Percentiles rank a stretch among this genome's conserved stretches.
Conservation (phyloP, 2,888 invertebrate genomes). For the Brachyopa scutellaris region DNA sequence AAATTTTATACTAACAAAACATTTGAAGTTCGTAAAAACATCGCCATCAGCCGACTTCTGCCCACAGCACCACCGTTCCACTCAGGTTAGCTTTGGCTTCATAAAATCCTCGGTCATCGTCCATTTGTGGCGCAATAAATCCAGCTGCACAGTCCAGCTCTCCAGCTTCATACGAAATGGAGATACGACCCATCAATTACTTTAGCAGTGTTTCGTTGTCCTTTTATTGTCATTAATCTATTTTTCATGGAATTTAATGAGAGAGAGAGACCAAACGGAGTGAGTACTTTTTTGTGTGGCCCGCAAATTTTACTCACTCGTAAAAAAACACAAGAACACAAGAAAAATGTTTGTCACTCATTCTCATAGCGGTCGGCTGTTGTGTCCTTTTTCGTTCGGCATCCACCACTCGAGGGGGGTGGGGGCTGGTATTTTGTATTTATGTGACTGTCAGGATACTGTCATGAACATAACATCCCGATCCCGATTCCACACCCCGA, state of each 20-base stretch:
- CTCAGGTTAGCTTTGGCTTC: slow-evolving; percentile 2
- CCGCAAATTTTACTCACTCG: slow-evolving; percentile 16
- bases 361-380: neutral
- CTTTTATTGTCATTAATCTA: slow-evolving; percentile 61
- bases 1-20: slow-evolving; percentile 34
- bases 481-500: no score
- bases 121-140: slow-evolving; percentile 49
- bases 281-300: neutral
- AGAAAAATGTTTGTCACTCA: slow-evolving; percentile 24
- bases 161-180: neutral
- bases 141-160: neutral
- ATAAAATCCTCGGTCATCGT: slow-evolving; percentile 16
- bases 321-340: slow-evolving; percentile 35
- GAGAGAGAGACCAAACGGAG: neutral
- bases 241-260: slow-evolving; percentile 63
- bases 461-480: slow-evolving; percentile 9
- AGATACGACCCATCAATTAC: slow-evolving; percentile 43
- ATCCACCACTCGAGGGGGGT: neutral
- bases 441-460: slow-evolving; percentile 26
- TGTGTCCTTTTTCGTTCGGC: neutral
- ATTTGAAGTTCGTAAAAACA: slow-evolving; percentile 52
- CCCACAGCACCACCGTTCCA: neutral
- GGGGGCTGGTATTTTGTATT: neutral
- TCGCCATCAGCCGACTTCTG: neutral
- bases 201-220: slow-evolving; percentile 38